Evolutionary conservation across 2,797 vertebrate species (phyloP), one percentile per base, ranked within the genome.

Genomic region (Synanceia verrucosa): DNA sequence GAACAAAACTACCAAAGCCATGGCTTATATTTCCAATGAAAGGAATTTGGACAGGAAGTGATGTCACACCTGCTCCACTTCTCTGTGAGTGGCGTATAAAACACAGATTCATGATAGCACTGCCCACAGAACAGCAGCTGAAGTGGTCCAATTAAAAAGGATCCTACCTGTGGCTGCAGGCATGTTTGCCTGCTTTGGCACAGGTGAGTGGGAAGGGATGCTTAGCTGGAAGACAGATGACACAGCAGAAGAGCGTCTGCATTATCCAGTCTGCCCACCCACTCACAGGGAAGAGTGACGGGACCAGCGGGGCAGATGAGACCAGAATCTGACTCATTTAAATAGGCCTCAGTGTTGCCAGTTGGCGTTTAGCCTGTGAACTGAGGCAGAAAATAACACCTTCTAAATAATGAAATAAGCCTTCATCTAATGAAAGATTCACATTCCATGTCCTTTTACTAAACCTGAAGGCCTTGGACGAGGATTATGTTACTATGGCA

Each of bases 331-430:
- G 89, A 84, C 79, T 90, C 87, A 92, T 93, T 92, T 92, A 87
- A 92, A 91, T 72, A 83, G 89, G 73, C 90, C 92, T 90, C 87
- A 81, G 84, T 85, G 85, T 91, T 94, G 86, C 90, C 91, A 90
- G 77, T 93, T 90, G 89, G 89, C 89, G 85, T 93, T 89, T 87
- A 65, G 69, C 81, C 89, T 90, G 92, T 86, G 89, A 91, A 90
- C 86, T 89, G 90, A 93, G 81, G 86, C 76, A 78, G 90, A 90
- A 92, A 92, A 91, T 88, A 92, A 93, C 90, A 89, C 83, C 87
- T 84, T 86, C 86, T 91, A 91, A 93, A 93, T 93, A 93, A 93
- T 92, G 84, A 91, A 94, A 92, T 89, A 89, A 92, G 86, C 87
- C 85, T 68, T 89, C 75, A 68, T 92, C 92, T 92, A 93, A 93